phyloP scores from a whole-genome alignment of 2,888 invertebrate genomes.

The Callinectes sapidus region DNA sequence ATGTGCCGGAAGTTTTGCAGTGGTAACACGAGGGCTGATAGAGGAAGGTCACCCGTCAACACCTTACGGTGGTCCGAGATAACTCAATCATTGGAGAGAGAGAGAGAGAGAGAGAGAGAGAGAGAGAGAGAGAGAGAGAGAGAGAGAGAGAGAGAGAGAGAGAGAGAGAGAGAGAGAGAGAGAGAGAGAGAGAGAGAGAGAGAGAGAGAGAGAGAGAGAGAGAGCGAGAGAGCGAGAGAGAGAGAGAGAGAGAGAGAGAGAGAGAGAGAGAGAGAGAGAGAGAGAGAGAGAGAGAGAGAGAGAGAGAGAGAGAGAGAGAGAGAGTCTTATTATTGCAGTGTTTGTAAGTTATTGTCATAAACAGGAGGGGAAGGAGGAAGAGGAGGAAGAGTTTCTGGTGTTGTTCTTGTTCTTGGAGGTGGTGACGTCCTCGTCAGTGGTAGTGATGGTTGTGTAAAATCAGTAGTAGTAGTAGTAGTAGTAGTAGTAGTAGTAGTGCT shows the following conservation, averaged over 20 bases:
- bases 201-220: background rate
- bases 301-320: background rate
- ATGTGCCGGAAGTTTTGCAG: background rate
- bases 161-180: background rate
- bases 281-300: background rate
- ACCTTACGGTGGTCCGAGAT: background rate
- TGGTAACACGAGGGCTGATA: background rate
- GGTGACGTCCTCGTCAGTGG: background rate
- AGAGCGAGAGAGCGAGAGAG: background rate
- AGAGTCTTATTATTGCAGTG: background rate
- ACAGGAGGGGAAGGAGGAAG: background rate
- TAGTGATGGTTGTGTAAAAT: background rate
- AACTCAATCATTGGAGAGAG: background rate
- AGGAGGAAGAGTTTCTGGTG: background rate
- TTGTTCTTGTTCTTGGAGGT: background rate
- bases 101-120: background rate
- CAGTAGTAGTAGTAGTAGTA: background rate
- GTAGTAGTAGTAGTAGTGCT: conserved; percentile 14
- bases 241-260: conserved; percentile 22
- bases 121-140: conserved; percentile 22
- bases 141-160: conserved; percentile 22
- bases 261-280: background rate
- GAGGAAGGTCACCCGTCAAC: conserved; percentile 2
- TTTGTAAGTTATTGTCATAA: background rate
- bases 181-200: background rate